Evolutionary conservation across 2,888 invertebrate species (phyloP).

Genomic region (Heliconius hortense): DNA sequence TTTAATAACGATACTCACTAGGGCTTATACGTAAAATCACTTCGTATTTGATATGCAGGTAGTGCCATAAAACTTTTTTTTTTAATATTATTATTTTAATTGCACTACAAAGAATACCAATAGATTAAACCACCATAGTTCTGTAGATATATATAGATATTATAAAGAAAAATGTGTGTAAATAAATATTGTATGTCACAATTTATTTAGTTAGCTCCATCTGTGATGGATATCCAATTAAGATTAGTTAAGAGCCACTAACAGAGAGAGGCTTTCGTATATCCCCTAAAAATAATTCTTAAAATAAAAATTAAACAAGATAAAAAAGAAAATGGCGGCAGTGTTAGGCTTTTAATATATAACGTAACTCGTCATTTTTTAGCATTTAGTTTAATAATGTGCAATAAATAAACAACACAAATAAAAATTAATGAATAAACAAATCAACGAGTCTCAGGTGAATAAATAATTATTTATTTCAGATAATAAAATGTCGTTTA

Average conservation of each 20-base stretch:
- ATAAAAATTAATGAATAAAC: background rate
- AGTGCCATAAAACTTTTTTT: constrained; percentile 10
- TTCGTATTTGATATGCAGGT: background rate
- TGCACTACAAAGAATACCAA: constrained; percentile 38
- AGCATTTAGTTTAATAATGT: constrained; percentile 1
- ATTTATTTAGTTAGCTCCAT: constrained; percentile 35
- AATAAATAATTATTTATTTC: constrained; percentile 41
- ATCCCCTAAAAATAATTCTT: background rate
- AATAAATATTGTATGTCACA: constrained; percentile 44
- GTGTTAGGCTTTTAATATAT: background rate
- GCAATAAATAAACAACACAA: constrained; percentile 17
- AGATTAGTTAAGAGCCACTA: constrained; percentile 26
- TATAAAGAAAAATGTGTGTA: constrained; percentile 37
- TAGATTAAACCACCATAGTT: constrained; percentile 38
- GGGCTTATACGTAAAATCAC: background rate
- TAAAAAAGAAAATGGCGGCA: background rate
- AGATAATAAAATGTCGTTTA: constrained; percentile 26
- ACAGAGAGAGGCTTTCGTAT: constrained; percentile 36
- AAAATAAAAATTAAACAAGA: background rate
- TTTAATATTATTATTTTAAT: background rate
- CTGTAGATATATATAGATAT: constrained; percentile 43
- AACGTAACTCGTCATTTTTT: background rate
- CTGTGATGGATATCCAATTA: constrained; percentile 40
- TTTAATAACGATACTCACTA: constrained; percentile 16
- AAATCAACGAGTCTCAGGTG: constrained; percentile 27